A percentile compares a stretch with the other conserved stretches of the same genome.
Evolutionary conservation across 2,797 vertebrate genomes (phyloP).

Genomic region (Halcyon smyrnensis): DNA sequence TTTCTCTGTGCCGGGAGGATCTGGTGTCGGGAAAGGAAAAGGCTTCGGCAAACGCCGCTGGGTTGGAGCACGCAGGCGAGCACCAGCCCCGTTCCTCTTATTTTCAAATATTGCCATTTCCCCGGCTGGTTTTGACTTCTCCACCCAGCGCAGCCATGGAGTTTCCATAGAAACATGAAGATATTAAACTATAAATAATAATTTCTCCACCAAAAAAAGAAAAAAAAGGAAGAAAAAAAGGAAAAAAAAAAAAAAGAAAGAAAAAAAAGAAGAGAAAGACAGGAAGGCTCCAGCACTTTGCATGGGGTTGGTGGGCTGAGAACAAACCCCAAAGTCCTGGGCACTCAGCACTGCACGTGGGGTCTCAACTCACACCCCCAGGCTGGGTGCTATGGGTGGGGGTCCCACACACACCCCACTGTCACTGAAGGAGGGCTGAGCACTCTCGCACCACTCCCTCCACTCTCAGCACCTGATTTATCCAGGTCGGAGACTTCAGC

Average conservation of each 20-base stretch:
- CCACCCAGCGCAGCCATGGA: neutral
- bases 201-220: neutral
- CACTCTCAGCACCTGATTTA: neutral
- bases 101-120: neutral
- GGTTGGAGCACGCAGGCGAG: neutral
- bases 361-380: neutral
- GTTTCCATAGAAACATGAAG: constrained; percentile 66
- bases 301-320: neutral
- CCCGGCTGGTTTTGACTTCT: neutral
- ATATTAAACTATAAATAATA: constrained; percentile 66
- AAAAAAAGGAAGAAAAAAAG: rapidly evolving
- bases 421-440: rapidly evolving
- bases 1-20: neutral
- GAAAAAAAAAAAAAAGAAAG: rapidly evolving
- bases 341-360: rapidly evolving
- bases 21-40: rapidly evolving
- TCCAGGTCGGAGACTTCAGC: neutral
- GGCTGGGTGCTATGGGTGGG: rapidly evolving
- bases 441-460: rapidly evolving
- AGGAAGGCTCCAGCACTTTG: rapidly evolving
- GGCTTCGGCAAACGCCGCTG: neutral
- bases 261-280: too few species aligned
- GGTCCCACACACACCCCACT: neutral
- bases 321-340: rapidly evolving
- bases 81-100: rapidly evolving